phyloP scores from a whole-genome alignment of 2,888 invertebrate species.

The Mechanitis messenoides region DNA sequence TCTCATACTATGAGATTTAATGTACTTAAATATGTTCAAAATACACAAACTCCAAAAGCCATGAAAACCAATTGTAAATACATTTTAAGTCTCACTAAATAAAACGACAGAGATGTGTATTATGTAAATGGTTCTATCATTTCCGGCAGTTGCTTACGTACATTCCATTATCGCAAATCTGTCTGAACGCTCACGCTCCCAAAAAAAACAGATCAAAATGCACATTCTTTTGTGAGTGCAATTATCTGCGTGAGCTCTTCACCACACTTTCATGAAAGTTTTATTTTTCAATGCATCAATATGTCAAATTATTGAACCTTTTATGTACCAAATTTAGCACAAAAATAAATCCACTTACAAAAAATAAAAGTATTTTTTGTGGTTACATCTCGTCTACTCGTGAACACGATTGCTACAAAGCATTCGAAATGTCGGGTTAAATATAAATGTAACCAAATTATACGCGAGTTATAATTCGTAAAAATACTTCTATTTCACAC shows the following conservation, averaged over 20 bases:
- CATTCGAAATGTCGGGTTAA: too few species aligned
- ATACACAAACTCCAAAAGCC: neutral
- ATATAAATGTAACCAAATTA: too few species aligned
- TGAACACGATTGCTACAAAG: too few species aligned
- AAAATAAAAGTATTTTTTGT: too few species aligned
- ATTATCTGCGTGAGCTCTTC: conserved; percentile 9
- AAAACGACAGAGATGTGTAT: neutral
- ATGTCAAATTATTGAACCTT: neutral
- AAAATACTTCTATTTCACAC: too few species aligned
- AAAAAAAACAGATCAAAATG: conserved; percentile 55
- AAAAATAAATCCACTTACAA: too few species aligned
- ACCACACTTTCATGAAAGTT: neutral
- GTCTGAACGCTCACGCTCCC: conserved; percentile 44
- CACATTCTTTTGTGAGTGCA: conserved; percentile 42
- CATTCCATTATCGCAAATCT: conserved; percentile 47
- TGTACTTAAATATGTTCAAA: too few species aligned
- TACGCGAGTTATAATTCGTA: too few species aligned
- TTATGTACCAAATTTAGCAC: too few species aligned
- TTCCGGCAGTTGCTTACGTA: conserved; percentile 10
- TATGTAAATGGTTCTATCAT: conserved; percentile 9
- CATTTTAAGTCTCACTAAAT: neutral
- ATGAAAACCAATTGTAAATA: neutral
- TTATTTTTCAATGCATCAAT: neutral
- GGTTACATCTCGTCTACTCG: too few species aligned
- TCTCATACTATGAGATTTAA: too few species aligned